Base-by-base conservation (phyloP, 2,113 vertebrate genomes). In the Donacobius atricapilla region DNA sequence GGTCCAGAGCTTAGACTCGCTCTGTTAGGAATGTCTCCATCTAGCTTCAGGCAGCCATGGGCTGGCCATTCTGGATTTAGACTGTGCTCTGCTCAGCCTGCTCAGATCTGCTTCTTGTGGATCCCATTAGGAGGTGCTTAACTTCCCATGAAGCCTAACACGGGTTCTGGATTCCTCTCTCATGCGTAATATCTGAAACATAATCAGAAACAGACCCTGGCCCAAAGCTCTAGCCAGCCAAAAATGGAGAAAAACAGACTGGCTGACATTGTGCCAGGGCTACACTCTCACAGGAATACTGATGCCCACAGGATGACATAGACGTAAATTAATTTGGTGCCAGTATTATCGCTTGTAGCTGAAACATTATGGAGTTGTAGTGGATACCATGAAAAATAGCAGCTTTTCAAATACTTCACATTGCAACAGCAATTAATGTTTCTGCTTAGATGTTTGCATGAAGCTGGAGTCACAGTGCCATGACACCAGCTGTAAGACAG, bases 141-240 rank as follows among this genome's bases (percentile, higher is more conserved):
- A 78, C 83, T 92, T 92, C 86, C 95, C 72, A 44, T 39, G 47
- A 63, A 93, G 83, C 51, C 47, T 63, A 92, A 92, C 63, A 56
- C 0, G 21, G 79, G 60, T 86, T 92, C 83, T 90, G 89, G 90
- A 96, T 97, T 96, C 96, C 76, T 94, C 71, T 92, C 64, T 57
- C 75, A 54, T 94, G 88, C 4, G 48, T 96, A 94, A 94, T 95
- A 96, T 91, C 72, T 94, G 90, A 93, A 90, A 90, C 50, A 80
- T 96, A 95, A 96, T 94, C 71, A 95, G 53, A 95, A 96, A 88
- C 93, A 97, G 93, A 95, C 85, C 66, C 58, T 70, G 76, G 19
- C 68, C 75, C 47, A 77, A 80, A 76, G 54, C 50, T 93, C 83
- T 40, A 75, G 83, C 35, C n/a, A 83, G 90, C 71, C 95, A 93